phyloP scores from a whole-genome alignment of 2,113 vertebrate species.

The Tragulus kanchil region DNA sequence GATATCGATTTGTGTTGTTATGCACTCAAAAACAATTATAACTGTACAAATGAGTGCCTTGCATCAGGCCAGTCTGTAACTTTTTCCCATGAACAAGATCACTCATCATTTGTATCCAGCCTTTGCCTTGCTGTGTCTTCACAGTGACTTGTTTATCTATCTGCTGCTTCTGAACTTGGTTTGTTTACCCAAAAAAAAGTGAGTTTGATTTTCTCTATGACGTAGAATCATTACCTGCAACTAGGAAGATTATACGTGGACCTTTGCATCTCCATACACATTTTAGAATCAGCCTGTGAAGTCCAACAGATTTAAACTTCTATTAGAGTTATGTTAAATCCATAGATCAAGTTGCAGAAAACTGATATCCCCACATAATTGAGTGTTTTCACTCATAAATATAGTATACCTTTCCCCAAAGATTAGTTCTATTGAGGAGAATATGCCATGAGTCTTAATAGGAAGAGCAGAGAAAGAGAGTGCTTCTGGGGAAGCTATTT shows the following conservation, averaged over 20 bases:
- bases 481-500: neutral
- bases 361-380: neutral
- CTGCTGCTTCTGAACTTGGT: neutral
- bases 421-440: constrained; percentile 18
- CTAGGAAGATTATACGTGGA: neutral
- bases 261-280: neutral
- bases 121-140: neutral
- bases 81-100: neutral
- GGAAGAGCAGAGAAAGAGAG: neutral
- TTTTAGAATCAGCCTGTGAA: neutral
- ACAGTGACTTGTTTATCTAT: neutral
- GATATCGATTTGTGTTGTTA: neutral
- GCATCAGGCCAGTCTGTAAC: neutral
- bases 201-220: neutral
- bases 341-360: neutral
- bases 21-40: neutral
- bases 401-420: neutral
- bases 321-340: neutral
- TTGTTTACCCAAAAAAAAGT: neutral
- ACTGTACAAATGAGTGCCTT: neutral
- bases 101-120: neutral
- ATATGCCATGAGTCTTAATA: neutral
- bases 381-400: neutral
- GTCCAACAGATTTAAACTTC: neutral
- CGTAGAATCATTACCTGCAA: neutral